Evolutionary conservation across 2,888 invertebrate genomes (phyloP).

Genomic region (Sceliomorpha sp.): DNA sequence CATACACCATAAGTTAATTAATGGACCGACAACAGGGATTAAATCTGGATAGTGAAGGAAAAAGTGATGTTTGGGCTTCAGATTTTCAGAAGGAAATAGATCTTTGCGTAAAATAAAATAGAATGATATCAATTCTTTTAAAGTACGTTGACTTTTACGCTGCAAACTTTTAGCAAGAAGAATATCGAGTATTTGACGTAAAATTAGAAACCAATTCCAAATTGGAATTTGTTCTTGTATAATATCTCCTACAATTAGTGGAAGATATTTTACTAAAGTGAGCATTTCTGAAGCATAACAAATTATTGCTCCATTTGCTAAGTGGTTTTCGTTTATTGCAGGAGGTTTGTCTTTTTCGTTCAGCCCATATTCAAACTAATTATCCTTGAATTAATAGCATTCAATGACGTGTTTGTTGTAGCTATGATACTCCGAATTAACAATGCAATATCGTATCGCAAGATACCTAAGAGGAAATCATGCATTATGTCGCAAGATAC

Average conservation of each 20-base stretch:
- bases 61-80: constrained; percentile 40
- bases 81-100: constrained; percentile 34
- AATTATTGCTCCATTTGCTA: constrained; percentile 25
- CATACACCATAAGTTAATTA: constrained; percentile 22
- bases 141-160: constrained; percentile 7
- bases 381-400: constrained; percentile 40
- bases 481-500: constrained; percentile 51
- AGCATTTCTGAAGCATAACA: constrained; percentile 54
- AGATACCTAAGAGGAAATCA: constrained; percentile 43
- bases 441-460: constrained; percentile 45
- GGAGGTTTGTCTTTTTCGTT: constrained; percentile 51
- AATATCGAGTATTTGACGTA: constrained; percentile 40
- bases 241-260: constrained; percentile 43
- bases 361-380: constrained; percentile 36
- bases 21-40: constrained; percentile 21
- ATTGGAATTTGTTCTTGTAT: constrained; percentile 16
- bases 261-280: constrained; percentile 41
- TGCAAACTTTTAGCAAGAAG: constrained; percentile 32
- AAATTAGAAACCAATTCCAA: constrained; percentile 41
- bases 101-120: constrained; percentile 17
- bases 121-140: constrained; percentile 23
- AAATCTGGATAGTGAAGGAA: constrained; percentile 31
- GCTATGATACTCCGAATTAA: constrained; percentile 31
- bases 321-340: constrained; percentile 26
- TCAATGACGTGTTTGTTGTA: constrained; percentile 23